Percentiles rank a stretch among this genome's conserved stretches.
phyloP scores from a whole-genome alignment of 2,113 vertebrate genomes.

The Syngnathus floridae region DNA sequence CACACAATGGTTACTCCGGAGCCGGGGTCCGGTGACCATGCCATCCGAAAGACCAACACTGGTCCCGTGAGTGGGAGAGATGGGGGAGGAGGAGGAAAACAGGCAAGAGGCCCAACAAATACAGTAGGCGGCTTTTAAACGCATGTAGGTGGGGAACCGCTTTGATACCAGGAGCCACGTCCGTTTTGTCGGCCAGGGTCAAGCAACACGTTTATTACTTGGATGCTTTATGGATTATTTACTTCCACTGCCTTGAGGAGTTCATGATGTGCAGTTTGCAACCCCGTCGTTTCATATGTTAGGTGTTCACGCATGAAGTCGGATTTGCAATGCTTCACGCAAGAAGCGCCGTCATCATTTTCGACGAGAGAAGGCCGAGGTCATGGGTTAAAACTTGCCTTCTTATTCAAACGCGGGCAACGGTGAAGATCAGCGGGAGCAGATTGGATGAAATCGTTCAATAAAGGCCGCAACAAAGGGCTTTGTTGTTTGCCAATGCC shows the following conservation, averaged over 20 bases:
- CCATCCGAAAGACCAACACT: slow-evolving; percentile 63
- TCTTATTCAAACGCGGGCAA: slow-evolving; percentile 28
- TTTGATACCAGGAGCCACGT: not conserved
- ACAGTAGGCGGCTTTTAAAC: slow-evolving; percentile 1
- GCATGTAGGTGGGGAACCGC: not conserved
- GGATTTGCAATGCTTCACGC: not conserved
- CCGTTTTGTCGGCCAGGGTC: too few species aligned
- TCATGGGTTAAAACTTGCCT: slow-evolving; percentile 38
- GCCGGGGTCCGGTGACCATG: slow-evolving; percentile 55
- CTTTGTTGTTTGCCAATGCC: slow-evolving; percentile 32
- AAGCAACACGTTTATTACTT: too few species aligned
- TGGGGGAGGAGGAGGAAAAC: slow-evolving; percentile 40
- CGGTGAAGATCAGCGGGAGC: slow-evolving; percentile 31
- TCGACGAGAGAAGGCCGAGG: slow-evolving; percentile 2
- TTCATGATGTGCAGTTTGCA: too few species aligned
- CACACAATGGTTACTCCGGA: slow-evolving; percentile 59
- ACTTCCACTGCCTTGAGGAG: too few species aligned
- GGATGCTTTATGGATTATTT: too few species aligned
- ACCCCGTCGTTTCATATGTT: too few species aligned
- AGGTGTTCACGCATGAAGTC: not conserved
- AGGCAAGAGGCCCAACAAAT: slow-evolving; percentile 3
- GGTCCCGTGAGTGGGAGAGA: slow-evolving; percentile 45
- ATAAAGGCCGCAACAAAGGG: slow-evolving; percentile 34
- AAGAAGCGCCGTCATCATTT: not conserved
- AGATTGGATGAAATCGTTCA: slow-evolving; percentile 41